Evolutionary conservation across 2,113 vertebrate species (phyloP), one percentile per base, ranked within the genome.

Genomic region (Archilochus colubris): DNA sequence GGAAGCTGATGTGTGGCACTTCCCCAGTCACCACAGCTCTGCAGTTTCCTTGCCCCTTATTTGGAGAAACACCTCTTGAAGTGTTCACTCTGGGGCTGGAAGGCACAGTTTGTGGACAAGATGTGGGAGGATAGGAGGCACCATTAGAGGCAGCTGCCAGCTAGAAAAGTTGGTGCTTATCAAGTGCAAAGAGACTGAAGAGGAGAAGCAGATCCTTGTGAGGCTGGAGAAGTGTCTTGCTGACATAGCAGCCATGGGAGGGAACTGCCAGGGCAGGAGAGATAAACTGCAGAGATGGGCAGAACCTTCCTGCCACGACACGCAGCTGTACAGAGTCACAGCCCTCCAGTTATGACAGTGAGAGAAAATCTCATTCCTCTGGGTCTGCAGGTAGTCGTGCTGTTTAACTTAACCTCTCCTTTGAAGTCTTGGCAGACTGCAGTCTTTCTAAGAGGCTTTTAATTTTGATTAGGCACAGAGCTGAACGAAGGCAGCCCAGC

Each of bases 331-430:
- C 24, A 17, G 43, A 43, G 44, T 12, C 4, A 1, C 2, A 48
- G 70, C 27, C 62, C 73, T 68, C 58, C 24, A 25, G 50, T 68
- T 85, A 12, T 5, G 46, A 30, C 51, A 50, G 20, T 21, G 12
- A 75, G 66, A 73, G 59, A 77, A 84, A 84, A 70, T 73, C 63
- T 61, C 0, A 0, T 89, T 89, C 72, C 51, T 46, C 67, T 80
- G 59, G 43, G 72, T 48, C 55, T 90, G 73, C 68, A 94, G 82
- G 85, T 95, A 80, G 75, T 51, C 1, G 0, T 91, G 72, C 68
- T 83, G 68, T 94, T 88, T 86, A 82, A 90, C 68, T 67, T 38
- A 81, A 91, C 84, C 87, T 83, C 80, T 70, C 53, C 88, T 95
- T 94, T 95, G 95, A 92, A 93, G 75, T 95, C 74, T 43, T 86